Evolutionary conservation across 2,888 invertebrate genomes (phyloP).

Genomic region (Rhyacophila evoluta): DNA sequence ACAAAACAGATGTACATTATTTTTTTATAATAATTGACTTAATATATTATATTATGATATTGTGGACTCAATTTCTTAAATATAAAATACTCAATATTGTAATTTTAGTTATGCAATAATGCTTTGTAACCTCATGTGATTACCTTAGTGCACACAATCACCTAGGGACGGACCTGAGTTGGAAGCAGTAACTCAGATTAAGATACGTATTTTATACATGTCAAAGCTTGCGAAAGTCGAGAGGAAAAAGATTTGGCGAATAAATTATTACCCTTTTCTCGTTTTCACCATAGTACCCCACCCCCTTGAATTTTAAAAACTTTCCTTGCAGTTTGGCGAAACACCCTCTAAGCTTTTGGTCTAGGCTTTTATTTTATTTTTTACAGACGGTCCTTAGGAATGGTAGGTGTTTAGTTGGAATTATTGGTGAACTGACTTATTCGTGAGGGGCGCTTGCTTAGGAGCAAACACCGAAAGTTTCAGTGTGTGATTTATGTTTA

Average conservation of each 20-base stretch:
- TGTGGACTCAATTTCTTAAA: no score
- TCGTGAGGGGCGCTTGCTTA: slow-evolving; percentile 36
- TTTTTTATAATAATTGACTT: no score
- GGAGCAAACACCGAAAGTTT: slow-evolving; percentile 47
- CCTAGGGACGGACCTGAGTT: slow-evolving; percentile 36
- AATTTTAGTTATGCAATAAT: no score
- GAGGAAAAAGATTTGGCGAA: slow-evolving; percentile 59
- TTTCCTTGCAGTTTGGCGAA: slow-evolving; percentile 41
- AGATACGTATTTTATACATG: slow-evolving; percentile 64
- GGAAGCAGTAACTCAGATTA: slow-evolving; percentile 56
- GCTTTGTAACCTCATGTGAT: no score
- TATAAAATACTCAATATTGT: no score
- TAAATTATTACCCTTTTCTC: slow-evolving; percentile 57
- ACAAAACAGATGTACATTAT: no score
- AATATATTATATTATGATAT: no score
- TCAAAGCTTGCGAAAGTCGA: slow-evolving; percentile 59
- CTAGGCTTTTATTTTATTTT: slow-evolving; percentile 39
- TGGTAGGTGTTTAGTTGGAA: slow-evolving; percentile 49
- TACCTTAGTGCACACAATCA: slow-evolving; percentile 32
- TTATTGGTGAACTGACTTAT: slow-evolving; percentile 46
- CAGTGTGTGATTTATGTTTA: slow-evolving; percentile 51
- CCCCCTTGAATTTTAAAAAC: slow-evolving; percentile 48
- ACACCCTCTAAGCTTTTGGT: slow-evolving; percentile 36
- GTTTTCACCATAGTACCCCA: slow-evolving; percentile 46
- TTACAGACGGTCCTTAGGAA: slow-evolving; percentile 46